Percentiles rank a stretch among this genome's conserved stretches.
These are phyloP conservation scores for Eutolmus rufibarbis DNA, from an alignment of 2,888 invertebrate genomes.

Conservation along the genomic window DNA sequence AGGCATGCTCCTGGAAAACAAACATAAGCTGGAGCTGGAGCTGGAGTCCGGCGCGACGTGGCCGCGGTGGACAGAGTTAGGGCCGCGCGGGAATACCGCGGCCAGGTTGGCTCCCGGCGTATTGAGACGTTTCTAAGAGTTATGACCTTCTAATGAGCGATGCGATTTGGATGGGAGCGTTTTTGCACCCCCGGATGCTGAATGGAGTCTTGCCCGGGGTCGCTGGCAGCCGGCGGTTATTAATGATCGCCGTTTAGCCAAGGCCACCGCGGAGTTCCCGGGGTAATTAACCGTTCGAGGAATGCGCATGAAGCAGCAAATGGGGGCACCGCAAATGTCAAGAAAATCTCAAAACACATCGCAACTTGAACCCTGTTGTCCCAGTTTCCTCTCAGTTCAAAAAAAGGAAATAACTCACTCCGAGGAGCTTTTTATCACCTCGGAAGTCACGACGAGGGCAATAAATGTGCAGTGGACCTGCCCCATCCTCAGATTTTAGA, in stretches of 20 bases:
- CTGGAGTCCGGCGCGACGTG: neutral
- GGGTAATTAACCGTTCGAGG: neutral
- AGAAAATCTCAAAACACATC: neutral
- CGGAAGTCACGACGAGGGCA: slow-evolving; percentile 1
- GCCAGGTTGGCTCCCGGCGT: neutral
- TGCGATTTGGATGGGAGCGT: slow-evolving; percentile 3
- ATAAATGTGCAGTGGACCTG: slow-evolving; percentile 10
- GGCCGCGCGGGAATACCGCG: neutral
- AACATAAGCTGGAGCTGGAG: neutral
- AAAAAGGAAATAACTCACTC: neutral
- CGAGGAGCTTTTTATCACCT: neutral
- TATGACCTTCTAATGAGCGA: slow-evolving; percentile 26
- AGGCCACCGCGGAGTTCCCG: neutral
- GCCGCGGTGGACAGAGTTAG: neutral
- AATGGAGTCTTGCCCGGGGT: neutral
- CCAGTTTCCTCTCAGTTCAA: neutral
- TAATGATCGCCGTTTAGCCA: neutral
- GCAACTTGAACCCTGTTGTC: neutral
- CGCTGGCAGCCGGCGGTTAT: neutral
- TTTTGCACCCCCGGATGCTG: neutral
- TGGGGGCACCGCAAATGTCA: neutral
- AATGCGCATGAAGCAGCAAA: neutral
- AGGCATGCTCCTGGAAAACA: neutral
- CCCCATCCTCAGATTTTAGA: neutral
- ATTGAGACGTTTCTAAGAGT: slow-evolving; percentile 24